Conservation (phyloP, 2,797 vertebrate genomes). For the Ibycter americanus region DNA sequence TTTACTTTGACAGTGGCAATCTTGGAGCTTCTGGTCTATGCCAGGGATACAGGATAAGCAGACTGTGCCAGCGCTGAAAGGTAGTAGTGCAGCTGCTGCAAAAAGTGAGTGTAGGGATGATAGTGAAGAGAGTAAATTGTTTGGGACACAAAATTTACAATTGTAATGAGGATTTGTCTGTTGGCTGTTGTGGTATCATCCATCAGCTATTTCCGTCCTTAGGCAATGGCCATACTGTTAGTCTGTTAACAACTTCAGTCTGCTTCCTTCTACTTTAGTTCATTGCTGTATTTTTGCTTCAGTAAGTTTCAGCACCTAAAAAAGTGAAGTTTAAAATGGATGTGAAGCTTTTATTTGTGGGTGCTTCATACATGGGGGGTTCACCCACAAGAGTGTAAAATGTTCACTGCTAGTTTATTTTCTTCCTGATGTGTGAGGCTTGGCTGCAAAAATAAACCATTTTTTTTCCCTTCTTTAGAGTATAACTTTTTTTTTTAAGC, state of each 20-base stretch:
- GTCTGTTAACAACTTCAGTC: constrained; percentile 29
- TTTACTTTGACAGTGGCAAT: background rate
- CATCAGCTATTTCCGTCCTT: constrained; percentile 38
- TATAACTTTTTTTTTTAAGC: background rate
- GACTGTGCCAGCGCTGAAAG: background rate
- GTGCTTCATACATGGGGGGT: background rate
- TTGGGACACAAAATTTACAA: constrained; percentile 54
- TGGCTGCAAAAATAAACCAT: background rate
- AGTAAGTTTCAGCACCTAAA: constrained; percentile 13
- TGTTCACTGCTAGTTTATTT: constrained; percentile 5
- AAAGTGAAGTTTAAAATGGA: constrained; percentile 28
- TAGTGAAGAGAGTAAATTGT: constrained; percentile 21
- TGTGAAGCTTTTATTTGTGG: constrained; percentile 28
- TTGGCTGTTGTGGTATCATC: constrained; percentile 33
- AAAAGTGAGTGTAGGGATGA: background rate
- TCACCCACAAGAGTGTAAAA: background rate
- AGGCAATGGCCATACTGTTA: constrained; percentile 34
- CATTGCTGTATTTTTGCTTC: constrained; percentile 37
- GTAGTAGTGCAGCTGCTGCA: constrained; percentile 24
- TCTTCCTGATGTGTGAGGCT: background rate
- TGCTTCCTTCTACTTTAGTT: constrained; percentile 38
- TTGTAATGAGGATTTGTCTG: constrained; percentile 61
- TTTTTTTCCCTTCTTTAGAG: background rate
- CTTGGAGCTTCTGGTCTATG: background rate
- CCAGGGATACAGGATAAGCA: background rate